Evolutionary conservation across 2,113 vertebrate species (phyloP).

Genomic region (Pedionomus torquatus): DNA sequence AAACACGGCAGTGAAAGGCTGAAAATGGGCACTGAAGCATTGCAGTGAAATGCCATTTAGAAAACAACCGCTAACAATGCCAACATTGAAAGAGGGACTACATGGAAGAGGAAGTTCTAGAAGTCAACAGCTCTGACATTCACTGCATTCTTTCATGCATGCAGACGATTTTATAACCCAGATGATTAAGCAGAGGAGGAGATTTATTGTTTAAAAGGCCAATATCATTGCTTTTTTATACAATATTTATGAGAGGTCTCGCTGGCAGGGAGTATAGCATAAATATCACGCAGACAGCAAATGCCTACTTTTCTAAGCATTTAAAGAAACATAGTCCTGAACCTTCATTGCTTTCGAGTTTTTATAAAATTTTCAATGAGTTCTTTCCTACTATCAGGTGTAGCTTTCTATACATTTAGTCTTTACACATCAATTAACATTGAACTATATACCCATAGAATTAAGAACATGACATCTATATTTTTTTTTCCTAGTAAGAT

Average conservation of each 20-base stretch:
- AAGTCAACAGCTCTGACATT: slow-evolving; percentile 49
- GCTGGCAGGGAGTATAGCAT: neutral
- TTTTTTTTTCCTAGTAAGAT: neutral
- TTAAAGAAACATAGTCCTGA: neutral
- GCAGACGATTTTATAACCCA: slow-evolving; percentile 11
- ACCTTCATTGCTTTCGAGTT: neutral
- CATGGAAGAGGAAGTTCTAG: slow-evolving; percentile 37
- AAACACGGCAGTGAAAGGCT: slow-evolving; percentile 29
- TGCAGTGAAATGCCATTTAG: slow-evolving; percentile 37
- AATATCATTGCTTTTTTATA: neutral
- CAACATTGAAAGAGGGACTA: slow-evolving; percentile 34
- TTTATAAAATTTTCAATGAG: neutral
- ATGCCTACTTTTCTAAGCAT: neutral
- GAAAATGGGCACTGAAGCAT: slow-evolving; percentile 25
- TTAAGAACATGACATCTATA: neutral
- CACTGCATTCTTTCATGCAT: slow-evolving; percentile 48
- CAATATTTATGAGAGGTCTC: neutral
- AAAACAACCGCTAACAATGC: slow-evolving; percentile 49
- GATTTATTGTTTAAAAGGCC: neutral
- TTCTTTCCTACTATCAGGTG: neutral
- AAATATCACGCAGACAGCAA: neutral
- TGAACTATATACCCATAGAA: neutral
- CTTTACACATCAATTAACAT: neutral
- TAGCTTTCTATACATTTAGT: neutral
- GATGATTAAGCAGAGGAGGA: neutral